Percentiles rank a stretch among this genome's conserved stretches.
Evolutionary conservation across 1,140 invertebrate species (phyloP).

Genomic region (Scaptomyza graminum): DNA sequence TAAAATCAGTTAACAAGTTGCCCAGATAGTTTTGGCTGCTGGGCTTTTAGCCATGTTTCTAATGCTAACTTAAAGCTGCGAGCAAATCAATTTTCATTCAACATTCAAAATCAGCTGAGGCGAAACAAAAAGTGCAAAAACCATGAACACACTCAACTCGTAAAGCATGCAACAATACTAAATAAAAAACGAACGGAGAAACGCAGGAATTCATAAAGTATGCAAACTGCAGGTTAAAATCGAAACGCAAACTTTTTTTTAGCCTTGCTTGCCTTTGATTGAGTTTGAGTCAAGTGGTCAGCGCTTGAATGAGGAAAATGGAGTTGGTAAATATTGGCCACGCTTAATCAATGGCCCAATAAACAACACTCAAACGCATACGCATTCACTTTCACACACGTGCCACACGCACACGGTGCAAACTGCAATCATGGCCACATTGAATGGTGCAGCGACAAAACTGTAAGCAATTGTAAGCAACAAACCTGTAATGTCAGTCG

Average conservation of each 20-base stretch:
- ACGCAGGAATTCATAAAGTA: constrained; percentile 54
- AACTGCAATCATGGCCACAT: constrained; percentile 66
- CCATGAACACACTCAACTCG: neutral
- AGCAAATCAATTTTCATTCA: constrained; percentile 68
- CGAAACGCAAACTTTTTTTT: constrained; percentile 48
- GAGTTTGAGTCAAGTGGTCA: constrained; percentile 58
- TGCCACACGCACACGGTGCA: constrained; percentile 15
- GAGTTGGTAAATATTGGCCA: constrained; percentile 44
- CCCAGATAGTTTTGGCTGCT: constrained; percentile 42
- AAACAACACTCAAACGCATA: constrained; percentile 49
- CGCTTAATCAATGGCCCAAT: constrained; percentile 78
- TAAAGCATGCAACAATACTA: constrained; percentile 26
- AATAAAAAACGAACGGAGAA: constrained; percentile 12
- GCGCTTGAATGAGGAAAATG: neutral
- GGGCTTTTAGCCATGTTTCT: constrained; percentile 27
- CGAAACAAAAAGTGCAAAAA: neutral
- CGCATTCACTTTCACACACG: constrained; percentile 16
- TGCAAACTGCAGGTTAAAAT: constrained; percentile 63
- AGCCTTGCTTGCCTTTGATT: constrained; percentile 43
- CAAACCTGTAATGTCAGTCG: constrained; percentile 61
- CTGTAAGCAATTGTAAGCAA: constrained; percentile 66
- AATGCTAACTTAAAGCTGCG: constrained; percentile 68
- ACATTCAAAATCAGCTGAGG: constrained; percentile 38
- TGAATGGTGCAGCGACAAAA: constrained; percentile 62
- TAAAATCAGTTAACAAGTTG: constrained; percentile 78